phyloP scores from a whole-genome alignment of 2,888 invertebrate genomes.

The Hololepta plana region DNA sequence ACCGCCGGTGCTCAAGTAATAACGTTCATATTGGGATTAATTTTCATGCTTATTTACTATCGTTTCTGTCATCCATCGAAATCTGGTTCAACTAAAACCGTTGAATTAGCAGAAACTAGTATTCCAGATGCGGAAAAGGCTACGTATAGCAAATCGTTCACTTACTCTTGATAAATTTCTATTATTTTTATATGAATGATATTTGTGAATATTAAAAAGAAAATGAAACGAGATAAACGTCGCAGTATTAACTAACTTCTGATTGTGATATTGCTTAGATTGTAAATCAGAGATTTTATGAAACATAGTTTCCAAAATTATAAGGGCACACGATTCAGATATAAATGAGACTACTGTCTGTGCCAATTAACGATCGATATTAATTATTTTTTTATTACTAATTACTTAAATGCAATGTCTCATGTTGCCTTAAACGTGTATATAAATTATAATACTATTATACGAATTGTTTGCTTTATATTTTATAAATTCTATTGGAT shows the following conservation, averaged over 20 bases:
- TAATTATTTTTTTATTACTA: too few relatives aligned
- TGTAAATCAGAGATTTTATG: too few relatives aligned
- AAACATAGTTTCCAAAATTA: too few relatives aligned
- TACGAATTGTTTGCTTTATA: conserved; percentile 6
- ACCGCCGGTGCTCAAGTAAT: conserved; percentile 24
- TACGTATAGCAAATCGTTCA: conserved; percentile 24
- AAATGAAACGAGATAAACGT: too few relatives aligned
- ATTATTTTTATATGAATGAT: too few relatives aligned
- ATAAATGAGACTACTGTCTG: conserved; percentile 14
- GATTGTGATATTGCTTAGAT: too few relatives aligned
- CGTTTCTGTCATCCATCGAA: conserved; percentile 27
- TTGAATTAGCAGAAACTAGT: conserved; percentile 16
- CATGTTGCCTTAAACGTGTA: conserved; percentile 15
- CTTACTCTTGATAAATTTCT: too few relatives aligned
- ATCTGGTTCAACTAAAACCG: conserved; percentile 16
- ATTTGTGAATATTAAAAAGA: too few relatives aligned
- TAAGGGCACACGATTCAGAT: too few relatives aligned
- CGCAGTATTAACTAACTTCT: too few relatives aligned
- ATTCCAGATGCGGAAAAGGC: conserved; percentile 21
- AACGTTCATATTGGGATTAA: conserved; percentile 24
- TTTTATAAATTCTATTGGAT: conserved; percentile 2
- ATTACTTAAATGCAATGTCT: conserved; percentile 10
- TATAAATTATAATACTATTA: conserved; percentile 10
- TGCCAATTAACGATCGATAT: too few relatives aligned
- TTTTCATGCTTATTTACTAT: conserved; percentile 27